phyloP scores from a whole-genome alignment of 2,888 invertebrate genomes.

The Anodontia alba region DNA sequence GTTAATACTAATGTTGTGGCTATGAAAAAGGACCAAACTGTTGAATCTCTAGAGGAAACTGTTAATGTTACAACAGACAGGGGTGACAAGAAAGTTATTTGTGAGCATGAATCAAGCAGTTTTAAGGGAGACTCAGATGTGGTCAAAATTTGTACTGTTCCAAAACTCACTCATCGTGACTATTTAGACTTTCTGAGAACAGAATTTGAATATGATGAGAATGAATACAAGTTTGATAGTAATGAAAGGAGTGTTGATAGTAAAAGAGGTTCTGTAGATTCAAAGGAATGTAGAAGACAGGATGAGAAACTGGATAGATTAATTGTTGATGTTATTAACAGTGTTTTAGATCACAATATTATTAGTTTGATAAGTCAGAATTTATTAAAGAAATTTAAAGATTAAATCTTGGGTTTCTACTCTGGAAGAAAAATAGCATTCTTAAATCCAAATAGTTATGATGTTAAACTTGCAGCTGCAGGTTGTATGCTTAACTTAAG shows the following conservation, averaged over 20 bases:
- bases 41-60: no score
- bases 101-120: neutral
- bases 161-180: conserved; percentile 15
- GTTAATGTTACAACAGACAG: no score
- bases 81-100: no score
- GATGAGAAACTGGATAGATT: neutral
- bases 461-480: no score
- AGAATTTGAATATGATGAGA: conserved; percentile 28
- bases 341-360: conserved; percentile 42
- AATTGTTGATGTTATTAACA: conserved; percentile 27
- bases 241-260: neutral
- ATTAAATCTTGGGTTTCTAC: neutral
- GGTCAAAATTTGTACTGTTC: conserved; percentile 16
- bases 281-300: neutral
- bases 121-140: no score
- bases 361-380: conserved; percentile 34
- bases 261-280: neutral
- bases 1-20: neutral
- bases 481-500: no score
- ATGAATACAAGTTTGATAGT: neutral
- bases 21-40: neutral
- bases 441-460: no score
- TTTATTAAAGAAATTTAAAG: conserved; percentile 24
- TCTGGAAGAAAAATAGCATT: no score
- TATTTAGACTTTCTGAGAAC: conserved; percentile 21